Evolutionary conservation across 1,140 invertebrate species (phyloP), one percentile per base, ranked within the genome.

Genomic region (Phthorimaea operculella): DNA sequence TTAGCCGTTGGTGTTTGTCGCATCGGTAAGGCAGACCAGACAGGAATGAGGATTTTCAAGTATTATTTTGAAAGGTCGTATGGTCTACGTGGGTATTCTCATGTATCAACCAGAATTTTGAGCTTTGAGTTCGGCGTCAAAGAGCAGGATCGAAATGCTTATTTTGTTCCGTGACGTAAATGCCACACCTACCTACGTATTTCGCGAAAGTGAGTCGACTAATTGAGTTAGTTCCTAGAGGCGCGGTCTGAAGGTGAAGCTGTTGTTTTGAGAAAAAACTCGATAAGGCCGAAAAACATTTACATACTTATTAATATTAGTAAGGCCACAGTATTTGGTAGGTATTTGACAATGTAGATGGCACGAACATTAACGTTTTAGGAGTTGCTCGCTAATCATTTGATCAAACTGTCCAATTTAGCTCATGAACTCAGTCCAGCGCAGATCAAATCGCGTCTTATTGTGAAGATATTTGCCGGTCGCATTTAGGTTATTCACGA

Each of bases 31-130:
- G 10, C 36, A 39, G 36, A 12, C 14, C 11, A 15, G 33, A 52
- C 45, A 58, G 55, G 53, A 70, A 72, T 68, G 62, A 72, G 47
- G 63, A 71, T 65, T 73, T 70, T 62, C 64, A 54, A 72, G 63
- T 66, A 64, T 57, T 47, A 58, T 12, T 61, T 62, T 67, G 52
- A 69, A 66, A 66, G 51, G 62, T 52, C 54, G 44, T 64, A 60
- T 60, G 8, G 10, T 39, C 36, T 39, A 39, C n/a, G n/a, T 12
- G 36, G 8, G 36, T 10, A 10, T 39, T 16, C 34, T 57, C 55
- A 57, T n/a, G 10, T 33, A 42, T 39, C 50, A 63, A 34, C 48
- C 45, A 49, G 21, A 28, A 57, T 51, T 54, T 51, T 58, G 49
- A 48, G 10, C 36, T 39, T 39, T 39, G 36, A 39, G 36, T 9